Conservation (phyloP, 2,113 vertebrate species). For the Brienomyrus brachyistius region DNA sequence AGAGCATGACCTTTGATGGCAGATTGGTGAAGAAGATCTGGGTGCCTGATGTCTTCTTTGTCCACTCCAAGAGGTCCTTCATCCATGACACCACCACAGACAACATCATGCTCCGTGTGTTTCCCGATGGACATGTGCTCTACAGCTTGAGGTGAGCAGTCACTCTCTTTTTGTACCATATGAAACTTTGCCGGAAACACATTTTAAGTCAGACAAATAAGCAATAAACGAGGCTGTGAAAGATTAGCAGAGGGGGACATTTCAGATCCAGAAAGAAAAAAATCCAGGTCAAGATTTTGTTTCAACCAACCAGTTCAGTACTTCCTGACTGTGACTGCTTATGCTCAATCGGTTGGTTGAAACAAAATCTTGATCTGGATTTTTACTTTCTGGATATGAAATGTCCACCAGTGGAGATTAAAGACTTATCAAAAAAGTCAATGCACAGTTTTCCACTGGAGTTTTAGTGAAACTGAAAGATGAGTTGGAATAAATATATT, state of each 20-base stretch:
- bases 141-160: conserved; percentile 83
- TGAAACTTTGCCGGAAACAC: not conserved
- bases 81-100: conserved; percentile 90
- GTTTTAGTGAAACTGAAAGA: not conserved
- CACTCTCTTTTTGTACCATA: not conserved
- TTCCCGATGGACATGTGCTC: conserved; percentile 86
- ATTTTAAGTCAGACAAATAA: not conserved
- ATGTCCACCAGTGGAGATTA: not conserved
- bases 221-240: not conserved
- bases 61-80: conserved; percentile 93
- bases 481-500: not conserved
- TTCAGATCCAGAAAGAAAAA: not conserved
- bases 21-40: conserved; percentile 94
- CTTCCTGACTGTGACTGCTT: not conserved
- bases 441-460: not conserved
- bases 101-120: conserved; percentile 93
- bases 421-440: not conserved
- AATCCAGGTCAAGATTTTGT: no score
- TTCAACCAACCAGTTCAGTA: not conserved
- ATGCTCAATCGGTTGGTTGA: not conserved
- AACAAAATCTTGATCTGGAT: not conserved
- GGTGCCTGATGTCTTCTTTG: conserved; percentile 94
- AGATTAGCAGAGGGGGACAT: not conserved
- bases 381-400: not conserved
- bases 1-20: conserved; percentile 93